Percentiles rank a stretch among this genome's conserved stretches.
Conservation (phyloP, 2,113 vertebrate species). For the Calyptomena viridis region DNA sequence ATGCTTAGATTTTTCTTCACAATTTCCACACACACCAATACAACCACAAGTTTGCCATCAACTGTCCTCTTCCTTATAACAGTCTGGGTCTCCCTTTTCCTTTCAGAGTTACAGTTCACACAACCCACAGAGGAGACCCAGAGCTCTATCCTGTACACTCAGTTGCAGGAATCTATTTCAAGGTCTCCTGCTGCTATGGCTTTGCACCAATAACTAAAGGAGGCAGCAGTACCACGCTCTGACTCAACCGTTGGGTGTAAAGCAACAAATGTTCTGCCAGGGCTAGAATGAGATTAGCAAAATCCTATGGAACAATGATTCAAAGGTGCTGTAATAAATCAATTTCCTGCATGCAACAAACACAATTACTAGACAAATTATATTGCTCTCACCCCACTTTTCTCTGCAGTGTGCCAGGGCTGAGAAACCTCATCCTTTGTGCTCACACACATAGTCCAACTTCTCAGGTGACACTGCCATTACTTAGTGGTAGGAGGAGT, state of each 20-base stretch:
- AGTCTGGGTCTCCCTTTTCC: background rate
- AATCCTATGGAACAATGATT: conserved; percentile 46
- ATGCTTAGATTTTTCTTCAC: background rate
- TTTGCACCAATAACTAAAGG: background rate
- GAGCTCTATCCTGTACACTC: background rate
- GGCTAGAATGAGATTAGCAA: conserved; percentile 58
- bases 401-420: background rate
- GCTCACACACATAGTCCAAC: background rate
- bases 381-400: background rate
- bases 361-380: conserved; percentile 53
- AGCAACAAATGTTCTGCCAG: background rate
- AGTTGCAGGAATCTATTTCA: background rate
- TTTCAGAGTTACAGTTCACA: background rate
- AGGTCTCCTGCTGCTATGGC: background rate
- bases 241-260: background rate
- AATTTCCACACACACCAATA: background rate
- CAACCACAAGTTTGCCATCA: background rate
- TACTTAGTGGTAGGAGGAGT: background rate
- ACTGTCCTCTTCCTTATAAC: background rate
- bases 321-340: conserved; percentile 55
- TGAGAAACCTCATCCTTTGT: background rate
- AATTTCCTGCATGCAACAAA: conserved; percentile 42
- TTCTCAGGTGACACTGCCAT: background rate
- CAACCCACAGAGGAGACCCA: background rate
- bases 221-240: background rate